Conservation (phyloP, 2,888 invertebrate genomes). For the Microctonus aethiopoides region DNA sequence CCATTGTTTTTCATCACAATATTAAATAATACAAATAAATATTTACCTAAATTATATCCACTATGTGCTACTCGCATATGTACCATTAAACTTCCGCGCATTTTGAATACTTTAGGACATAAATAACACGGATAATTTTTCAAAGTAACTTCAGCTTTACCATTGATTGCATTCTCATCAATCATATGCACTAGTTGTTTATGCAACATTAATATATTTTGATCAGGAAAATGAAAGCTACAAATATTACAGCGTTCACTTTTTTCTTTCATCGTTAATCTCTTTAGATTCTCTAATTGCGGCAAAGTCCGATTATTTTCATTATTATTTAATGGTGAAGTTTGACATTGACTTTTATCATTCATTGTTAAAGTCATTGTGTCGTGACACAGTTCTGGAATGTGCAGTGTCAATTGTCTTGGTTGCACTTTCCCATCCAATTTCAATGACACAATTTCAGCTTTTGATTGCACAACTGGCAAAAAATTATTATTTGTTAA, state of each 20-base stretch:
- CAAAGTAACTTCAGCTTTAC: constrained; percentile 58
- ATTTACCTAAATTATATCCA: constrained; percentile 66
- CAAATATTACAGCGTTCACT: constrained; percentile 76
- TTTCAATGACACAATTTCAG: background rate
- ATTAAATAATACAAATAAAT: too few species aligned
- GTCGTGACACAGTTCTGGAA: constrained; percentile 17
- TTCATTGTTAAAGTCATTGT: background rate
- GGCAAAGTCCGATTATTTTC: constrained; percentile 30
- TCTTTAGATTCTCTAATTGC: constrained; percentile 45
- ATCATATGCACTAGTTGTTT: constrained; percentile 74
- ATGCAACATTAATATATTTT: constrained; percentile 79
- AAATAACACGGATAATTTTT: constrained; percentile 78
- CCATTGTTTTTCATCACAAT: too few species aligned
- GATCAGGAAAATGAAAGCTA: constrained; percentile 78
- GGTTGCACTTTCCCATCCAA: background rate
- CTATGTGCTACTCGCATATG: constrained; percentile 84
- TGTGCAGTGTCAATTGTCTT: constrained; percentile 2
- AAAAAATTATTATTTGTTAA: background rate
- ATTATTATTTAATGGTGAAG: background rate
- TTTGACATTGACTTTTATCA: background rate
- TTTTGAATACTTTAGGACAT: constrained; percentile 83
- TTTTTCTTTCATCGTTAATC: constrained; percentile 64
- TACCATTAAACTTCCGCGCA: constrained; percentile 84
- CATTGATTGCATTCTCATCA: constrained; percentile 49
- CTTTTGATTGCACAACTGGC: background rate